Evolutionary conservation across 2,113 vertebrate genomes (phyloP).

Genomic region (Poeciliopsis prolifica): DNA sequence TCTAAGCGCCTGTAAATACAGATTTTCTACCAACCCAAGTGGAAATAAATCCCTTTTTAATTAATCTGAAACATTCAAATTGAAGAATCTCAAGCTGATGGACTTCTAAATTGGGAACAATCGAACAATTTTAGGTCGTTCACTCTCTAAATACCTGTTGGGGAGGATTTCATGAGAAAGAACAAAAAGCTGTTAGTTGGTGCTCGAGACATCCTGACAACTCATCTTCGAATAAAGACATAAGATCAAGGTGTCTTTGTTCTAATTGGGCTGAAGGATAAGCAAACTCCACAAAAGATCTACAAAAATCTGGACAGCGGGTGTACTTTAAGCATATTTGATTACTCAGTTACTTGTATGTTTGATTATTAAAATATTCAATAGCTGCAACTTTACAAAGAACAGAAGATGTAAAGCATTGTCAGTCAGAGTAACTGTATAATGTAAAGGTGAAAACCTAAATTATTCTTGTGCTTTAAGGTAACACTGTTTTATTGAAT

Average conservation of each 20-base stretch:
- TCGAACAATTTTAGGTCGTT: not conserved
- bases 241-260: not conserved
- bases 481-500: not conserved
- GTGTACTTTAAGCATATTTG: not conserved
- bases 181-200: not conserved
- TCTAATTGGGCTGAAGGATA: not conserved
- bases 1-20: not conserved
- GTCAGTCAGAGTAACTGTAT: not conserved
- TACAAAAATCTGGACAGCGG: not conserved
- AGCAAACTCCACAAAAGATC: not conserved
- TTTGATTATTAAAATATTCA: not conserved
- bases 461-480: too few species aligned
- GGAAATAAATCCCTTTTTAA: not conserved
- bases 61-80: not conserved
- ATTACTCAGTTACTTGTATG: not conserved
- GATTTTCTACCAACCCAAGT: not conserved
- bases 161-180: not conserved
- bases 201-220: not conserved
- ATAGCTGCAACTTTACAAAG: not conserved
- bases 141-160: not conserved
- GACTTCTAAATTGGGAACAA: not conserved
- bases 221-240: not conserved
- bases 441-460: not conserved
- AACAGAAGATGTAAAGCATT: not conserved
- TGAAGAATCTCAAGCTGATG: not conserved